Conservation (phyloP, 1,140 invertebrate species). For the Brachionus rubens region DNA sequence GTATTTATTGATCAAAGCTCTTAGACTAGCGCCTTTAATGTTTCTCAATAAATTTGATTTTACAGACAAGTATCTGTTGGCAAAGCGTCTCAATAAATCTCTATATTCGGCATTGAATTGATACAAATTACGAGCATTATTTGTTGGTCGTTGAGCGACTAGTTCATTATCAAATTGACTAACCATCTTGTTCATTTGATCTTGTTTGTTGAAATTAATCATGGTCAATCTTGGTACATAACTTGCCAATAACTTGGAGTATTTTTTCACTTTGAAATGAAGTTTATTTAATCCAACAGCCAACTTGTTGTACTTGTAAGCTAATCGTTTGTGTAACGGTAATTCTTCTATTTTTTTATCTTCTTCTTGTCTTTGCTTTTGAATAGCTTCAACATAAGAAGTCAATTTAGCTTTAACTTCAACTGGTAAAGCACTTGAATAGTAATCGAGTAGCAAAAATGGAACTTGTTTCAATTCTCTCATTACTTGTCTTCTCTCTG, state of each 20-base stretch:
- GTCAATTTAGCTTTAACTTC: neutral
- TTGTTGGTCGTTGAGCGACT: neutral
- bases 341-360: neutral
- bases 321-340: neutral
- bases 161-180: slow-evolving; percentile 9
- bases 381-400: neutral
- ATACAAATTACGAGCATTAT: slow-evolving; percentile 22
- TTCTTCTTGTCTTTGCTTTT: neutral
- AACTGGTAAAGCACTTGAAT: slow-evolving; percentile 1
- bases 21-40: neutral
- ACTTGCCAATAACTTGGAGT: neutral
- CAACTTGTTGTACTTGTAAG: neutral
- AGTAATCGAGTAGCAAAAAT: neutral
- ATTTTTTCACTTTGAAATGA: neutral
- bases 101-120: slow-evolving; percentile 45
- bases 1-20: slow-evolving; percentile 30
- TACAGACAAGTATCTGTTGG: neutral
- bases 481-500: neutral
- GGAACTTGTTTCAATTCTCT: neutral
- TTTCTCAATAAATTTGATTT: slow-evolving; percentile 17
- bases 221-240: neutral
- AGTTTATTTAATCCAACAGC: neutral
- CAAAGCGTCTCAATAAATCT: neutral
- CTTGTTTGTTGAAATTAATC: slow-evolving; percentile 4
- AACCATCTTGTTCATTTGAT: neutral